Evolutionary conservation across 2,888 invertebrate species (phyloP).

Genomic region (Rhamphomyia laevipes): DNA sequence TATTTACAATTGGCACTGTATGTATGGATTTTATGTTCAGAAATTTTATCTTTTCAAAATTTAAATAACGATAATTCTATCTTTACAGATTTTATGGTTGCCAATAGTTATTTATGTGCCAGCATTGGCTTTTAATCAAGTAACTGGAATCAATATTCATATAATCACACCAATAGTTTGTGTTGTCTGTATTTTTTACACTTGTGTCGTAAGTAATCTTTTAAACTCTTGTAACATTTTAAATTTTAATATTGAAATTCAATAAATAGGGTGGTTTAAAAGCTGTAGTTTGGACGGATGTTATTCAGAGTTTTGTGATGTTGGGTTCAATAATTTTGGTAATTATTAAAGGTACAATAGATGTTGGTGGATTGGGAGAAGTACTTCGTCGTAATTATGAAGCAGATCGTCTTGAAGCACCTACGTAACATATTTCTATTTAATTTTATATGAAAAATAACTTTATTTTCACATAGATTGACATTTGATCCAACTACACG

Average conservation of each 20-base stretch:
- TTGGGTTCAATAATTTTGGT: slow-evolving; percentile 60
- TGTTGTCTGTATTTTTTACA: slow-evolving; percentile 76
- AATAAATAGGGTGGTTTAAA: slow-evolving; percentile 55
- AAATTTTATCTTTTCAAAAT: neutral
- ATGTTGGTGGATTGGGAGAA: slow-evolving; percentile 54
- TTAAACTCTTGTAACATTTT: too few relatives aligned
- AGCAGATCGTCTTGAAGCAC: slow-evolving; percentile 56
- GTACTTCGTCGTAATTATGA: slow-evolving; percentile 56
- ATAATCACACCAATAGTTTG: slow-evolving; percentile 73
- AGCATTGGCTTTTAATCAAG: slow-evolving; percentile 66
- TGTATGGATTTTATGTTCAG: slow-evolving; percentile 25
- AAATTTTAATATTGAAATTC: too few relatives aligned
- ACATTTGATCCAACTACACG: slow-evolving; percentile 66
- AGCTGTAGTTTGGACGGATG: slow-evolving; percentile 76
- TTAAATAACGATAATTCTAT: neutral
- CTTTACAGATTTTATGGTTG: slow-evolving; percentile 27
- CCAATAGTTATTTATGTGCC: slow-evolving; percentile 52
- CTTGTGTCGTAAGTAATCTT: slow-evolving; percentile 55
- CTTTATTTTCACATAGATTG: slow-evolving; percentile 42
- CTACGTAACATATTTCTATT: slow-evolving; percentile 43
- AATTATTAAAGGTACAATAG: slow-evolving; percentile 58
- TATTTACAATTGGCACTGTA: slow-evolving; percentile 58
- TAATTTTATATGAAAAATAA: neutral
- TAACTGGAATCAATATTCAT: slow-evolving; percentile 74
- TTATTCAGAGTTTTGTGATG: slow-evolving; percentile 69